Evolutionary conservation across 2,888 invertebrate genomes (phyloP).

Genomic region (Callyntrura sp.): DNA sequence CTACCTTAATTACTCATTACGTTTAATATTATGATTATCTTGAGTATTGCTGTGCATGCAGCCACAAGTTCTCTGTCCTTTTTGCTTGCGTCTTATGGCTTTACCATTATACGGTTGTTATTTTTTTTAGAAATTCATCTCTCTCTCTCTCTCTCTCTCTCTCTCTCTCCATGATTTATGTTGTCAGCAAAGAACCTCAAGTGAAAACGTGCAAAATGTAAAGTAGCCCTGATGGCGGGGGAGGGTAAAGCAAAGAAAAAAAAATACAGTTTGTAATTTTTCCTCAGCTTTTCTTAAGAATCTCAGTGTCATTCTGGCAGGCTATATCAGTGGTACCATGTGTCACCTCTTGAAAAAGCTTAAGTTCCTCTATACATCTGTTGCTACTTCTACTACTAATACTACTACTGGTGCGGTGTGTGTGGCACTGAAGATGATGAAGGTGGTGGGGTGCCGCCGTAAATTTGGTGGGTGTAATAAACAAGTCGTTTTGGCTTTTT

Average conservation of each 20-base stretch:
- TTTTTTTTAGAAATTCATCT: constrained; percentile 32
- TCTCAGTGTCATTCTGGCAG: background rate
- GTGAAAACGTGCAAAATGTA: constrained; percentile 35
- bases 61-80: background rate
- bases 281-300: background rate
- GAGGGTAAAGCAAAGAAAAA: background rate
- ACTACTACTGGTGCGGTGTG: background rate
- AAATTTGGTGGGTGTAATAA: constrained; percentile 1
- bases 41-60: background rate
- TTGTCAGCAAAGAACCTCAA: constrained; percentile 40
- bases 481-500: background rate
- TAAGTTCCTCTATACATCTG: background rate
- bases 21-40: background rate
- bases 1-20: constrained; percentile 53
- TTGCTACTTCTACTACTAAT: background rate
- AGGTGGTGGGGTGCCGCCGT: too few species aligned
- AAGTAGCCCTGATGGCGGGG: background rate
- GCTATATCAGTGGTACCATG: background rate
- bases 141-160: background rate
- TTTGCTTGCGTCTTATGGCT: too few species aligned
- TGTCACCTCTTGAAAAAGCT: background rate
- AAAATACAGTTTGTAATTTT: background rate
- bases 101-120: background rate
- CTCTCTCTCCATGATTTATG: background rate
- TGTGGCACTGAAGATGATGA: background rate